Evolutionary conservation across 2,797 vertebrate genomes (phyloP), one percentile per base, ranked within the genome.

Genomic region (Sebastes kiyomatsui): DNA sequence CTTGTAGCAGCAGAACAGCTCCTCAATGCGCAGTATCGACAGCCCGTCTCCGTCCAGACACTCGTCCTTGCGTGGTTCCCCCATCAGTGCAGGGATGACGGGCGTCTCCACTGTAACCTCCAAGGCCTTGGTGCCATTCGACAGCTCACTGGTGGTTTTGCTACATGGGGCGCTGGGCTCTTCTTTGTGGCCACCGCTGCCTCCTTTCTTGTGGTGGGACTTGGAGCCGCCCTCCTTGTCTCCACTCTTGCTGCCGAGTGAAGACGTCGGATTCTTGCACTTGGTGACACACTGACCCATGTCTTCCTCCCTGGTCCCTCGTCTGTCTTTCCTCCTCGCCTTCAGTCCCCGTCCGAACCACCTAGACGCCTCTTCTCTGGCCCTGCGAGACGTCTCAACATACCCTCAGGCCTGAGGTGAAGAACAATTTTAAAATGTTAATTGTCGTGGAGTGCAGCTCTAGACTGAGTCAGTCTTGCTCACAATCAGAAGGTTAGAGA

Each of bases 261-360:
- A 98, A 80, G 99, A 99, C 66, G 99, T 97, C 58, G 98, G 99
- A 91, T 99, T 99, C 94, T 99, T 99, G 93, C 99, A 99, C 96
- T 99, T 99, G 52, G 97, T 99, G 97, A 99, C 98, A 77, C 99
- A 99, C 98, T 99, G 99, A 96, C 99, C 99, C 99, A 99, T 99
- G 97, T 94, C 94, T 90, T 90, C 76, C 90, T 86, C 75, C 77
- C 90, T 91, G 87, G 88, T 94, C 92, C 90, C 92, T 88, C 23
- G 70, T 77, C 88, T 61, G 72, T 81, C 92, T 85, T 67, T 88
- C 92, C 92, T 82, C 92, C 93, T 85, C 92, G 23, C 92, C 95
- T 95, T 94, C 95, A 96, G 87, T 96, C 93, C 73, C 76, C 94
- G 95, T 96, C 92, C 85, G 95, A 96, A 96, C 85, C 94, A 90